These are phyloP conservation scores for Meiosimyza decipiens DNA, from an alignment of 2,888 invertebrate species.

Conservation along the genomic window DNA sequence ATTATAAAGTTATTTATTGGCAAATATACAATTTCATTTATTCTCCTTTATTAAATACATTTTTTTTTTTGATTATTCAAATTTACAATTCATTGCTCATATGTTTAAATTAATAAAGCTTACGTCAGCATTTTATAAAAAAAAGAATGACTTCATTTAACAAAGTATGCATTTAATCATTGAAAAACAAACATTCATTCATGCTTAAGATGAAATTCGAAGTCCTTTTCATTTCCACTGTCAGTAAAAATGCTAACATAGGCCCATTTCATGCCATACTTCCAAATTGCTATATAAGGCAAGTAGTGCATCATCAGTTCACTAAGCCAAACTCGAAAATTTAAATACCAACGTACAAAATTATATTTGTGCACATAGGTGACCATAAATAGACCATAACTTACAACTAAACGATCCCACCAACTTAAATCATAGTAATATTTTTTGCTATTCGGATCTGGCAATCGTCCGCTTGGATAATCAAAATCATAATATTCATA, in stretches of 20 bases:
- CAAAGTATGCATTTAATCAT: not conserved
- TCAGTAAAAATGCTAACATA: conserved; percentile 70
- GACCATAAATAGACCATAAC: conserved; percentile 58
- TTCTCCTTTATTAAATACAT: not conserved
- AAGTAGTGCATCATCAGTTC: conserved; percentile 74
- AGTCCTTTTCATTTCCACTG: conserved; percentile 45
- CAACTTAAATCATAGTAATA: conserved; percentile 66
- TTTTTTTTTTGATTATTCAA: too few species aligned
- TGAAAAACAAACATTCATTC: conserved; percentile 46
- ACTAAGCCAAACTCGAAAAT: conserved; percentile 71
- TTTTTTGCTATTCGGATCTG: conserved; percentile 63
- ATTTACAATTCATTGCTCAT: too few species aligned
- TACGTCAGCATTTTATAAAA: too few species aligned
- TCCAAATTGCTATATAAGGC: conserved; percentile 77
- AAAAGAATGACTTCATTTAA: too few species aligned
- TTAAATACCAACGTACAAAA: conserved; percentile 73
- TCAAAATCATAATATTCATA: conserved; percentile 68
- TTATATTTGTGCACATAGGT: conserved; percentile 67
- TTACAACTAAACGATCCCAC: conserved; percentile 66
- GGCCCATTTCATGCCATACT: conserved; percentile 73
- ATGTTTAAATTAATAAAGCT: too few species aligned
- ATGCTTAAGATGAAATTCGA: conserved; percentile 52
- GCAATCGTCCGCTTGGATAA: conserved; percentile 48
- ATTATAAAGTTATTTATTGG: too few species aligned
- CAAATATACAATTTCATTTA: not conserved